Conservation (phyloP, 2,113 vertebrate genomes). For the Brachypodius melanocephalos region DNA sequence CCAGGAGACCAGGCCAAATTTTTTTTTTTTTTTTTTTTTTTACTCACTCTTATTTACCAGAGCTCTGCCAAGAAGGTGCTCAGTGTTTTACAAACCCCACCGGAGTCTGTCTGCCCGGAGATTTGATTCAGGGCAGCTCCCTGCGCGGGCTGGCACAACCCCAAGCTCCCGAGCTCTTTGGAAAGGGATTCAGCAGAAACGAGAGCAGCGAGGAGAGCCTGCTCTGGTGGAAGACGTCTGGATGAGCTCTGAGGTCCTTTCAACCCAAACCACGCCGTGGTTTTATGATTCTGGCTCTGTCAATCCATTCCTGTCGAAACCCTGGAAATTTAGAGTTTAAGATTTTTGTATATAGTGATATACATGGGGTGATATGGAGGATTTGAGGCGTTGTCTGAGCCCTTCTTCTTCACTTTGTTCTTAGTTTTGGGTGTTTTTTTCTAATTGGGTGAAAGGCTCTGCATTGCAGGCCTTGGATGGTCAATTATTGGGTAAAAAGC, state of each 20-base stretch:
- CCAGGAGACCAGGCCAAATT: background rate
- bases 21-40: background rate
- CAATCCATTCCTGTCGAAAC: background rate
- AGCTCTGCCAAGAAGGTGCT: slow-evolving; percentile 37
- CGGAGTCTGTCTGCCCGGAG: background rate
- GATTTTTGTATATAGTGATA: too few relatives aligned
- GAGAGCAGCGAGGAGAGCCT: background rate
- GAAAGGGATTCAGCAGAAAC: background rate
- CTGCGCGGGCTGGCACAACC: background rate
- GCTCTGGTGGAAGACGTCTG: background rate
- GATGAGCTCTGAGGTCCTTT: background rate
- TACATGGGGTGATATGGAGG: too few relatives aligned
- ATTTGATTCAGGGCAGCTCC: background rate
- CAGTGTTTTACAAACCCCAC: background rate
- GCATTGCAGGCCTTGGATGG: too few relatives aligned
- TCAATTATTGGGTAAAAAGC: too few relatives aligned
- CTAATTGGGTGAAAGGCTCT: too few relatives aligned
- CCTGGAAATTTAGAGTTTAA: background rate
- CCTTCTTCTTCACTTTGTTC: too few relatives aligned
- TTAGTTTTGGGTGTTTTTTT: too few relatives aligned
- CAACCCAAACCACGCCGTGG: background rate
- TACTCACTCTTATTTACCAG: background rate
- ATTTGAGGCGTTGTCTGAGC: too few relatives aligned
- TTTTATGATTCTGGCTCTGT: background rate
- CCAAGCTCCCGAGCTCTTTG: background rate